These are phyloP conservation scores for Onychostruthus taczanowskii DNA, from an alignment of 2,113 vertebrate species.

Conservation along the genomic window DNA sequence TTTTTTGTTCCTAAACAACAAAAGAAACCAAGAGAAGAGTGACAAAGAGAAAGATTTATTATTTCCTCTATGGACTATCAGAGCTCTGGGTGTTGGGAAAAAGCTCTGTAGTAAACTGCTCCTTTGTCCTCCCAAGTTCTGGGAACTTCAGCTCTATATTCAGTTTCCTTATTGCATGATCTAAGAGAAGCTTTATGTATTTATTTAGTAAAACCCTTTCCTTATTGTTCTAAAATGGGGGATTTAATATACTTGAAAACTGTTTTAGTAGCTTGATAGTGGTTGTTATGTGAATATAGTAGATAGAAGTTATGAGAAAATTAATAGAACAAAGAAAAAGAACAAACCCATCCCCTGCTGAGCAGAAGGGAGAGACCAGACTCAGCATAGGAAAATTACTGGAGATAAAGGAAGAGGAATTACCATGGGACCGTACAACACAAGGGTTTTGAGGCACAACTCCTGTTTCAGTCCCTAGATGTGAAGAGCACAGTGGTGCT, in stretches of 20 bases:
- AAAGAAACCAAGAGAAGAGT: background rate
- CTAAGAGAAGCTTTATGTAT: background rate
- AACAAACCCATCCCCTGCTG: background rate
- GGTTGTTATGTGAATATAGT: background rate
- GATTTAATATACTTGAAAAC: background rate
- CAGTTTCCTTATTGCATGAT: background rate
- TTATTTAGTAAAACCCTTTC: background rate
- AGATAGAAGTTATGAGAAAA: background rate
- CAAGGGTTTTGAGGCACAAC: background rate
- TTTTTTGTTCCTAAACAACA: background rate
- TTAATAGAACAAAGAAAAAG: background rate
- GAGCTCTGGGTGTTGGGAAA: background rate
- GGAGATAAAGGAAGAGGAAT: background rate
- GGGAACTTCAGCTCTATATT: background rate
- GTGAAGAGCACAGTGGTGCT: background rate
- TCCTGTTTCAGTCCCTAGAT: background rate
- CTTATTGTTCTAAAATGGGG: background rate
- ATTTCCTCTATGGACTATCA: constrained; percentile 13
- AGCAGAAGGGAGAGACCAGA: background rate
- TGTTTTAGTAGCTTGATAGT: background rate
- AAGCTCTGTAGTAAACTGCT: constrained; percentile 4
- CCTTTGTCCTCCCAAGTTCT: constrained; percentile 25
- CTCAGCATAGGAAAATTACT: background rate
- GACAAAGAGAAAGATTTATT: constrained; percentile 26
- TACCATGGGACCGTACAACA: background rate